Percentiles rank a stretch among this genome's conserved stretches.
These are phyloP conservation scores for Atta texana DNA, from an alignment of 1,140 invertebrate species.

Conservation along the genomic window DNA sequence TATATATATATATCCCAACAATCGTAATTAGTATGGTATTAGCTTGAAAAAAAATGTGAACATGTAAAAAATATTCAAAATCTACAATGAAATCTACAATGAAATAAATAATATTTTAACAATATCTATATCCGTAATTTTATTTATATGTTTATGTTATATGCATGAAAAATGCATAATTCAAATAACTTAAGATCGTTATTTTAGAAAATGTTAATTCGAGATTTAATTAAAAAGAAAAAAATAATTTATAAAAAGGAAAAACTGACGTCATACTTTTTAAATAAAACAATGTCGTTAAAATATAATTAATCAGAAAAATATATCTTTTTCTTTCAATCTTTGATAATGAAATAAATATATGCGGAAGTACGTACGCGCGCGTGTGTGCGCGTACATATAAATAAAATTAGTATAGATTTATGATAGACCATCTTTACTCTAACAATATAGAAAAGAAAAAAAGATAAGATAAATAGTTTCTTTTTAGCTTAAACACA, in stretches of 20 bases:
- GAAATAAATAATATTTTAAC: not conserved
- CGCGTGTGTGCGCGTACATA: no score
- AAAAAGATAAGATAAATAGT: not conserved
- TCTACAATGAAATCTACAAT: not conserved
- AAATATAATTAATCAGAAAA: not conserved
- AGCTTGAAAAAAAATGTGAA: not conserved
- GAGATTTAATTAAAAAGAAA: not conserved
- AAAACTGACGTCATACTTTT: not conserved
- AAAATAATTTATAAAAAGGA: not conserved
- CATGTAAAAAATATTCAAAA: not conserved
- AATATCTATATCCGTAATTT: not conserved
- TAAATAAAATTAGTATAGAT: not conserved
- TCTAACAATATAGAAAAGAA: not conserved
- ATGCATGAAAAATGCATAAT: not conserved
- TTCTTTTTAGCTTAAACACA: constrained; percentile 11
- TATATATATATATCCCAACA: not conserved
- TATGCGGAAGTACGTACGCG: not conserved
- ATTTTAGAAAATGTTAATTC: not conserved
- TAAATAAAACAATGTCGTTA: not conserved
- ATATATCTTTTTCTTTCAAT: not conserved
- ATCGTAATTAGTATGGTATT: constrained; percentile 14
- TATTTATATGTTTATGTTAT: not conserved
- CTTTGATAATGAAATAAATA: not conserved
- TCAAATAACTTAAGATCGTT: not conserved
- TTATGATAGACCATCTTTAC: not conserved